A percentile compares a stretch with the other conserved stretches of the same genome.
Conservation (phyloP, 2,113 vertebrate species). For the Girardinichthys multiradiatus region DNA sequence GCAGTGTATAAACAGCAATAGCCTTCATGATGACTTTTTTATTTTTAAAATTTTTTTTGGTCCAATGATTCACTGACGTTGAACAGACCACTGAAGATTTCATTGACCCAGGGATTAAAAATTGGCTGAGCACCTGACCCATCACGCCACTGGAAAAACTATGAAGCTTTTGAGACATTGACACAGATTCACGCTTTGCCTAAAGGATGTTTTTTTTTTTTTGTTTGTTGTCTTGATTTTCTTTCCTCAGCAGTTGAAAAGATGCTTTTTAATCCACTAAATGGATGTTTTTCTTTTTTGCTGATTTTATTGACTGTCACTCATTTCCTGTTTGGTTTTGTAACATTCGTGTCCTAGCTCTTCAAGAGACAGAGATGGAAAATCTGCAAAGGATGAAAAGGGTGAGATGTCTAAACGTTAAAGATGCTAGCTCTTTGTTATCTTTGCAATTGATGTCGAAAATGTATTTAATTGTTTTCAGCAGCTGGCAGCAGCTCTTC, state of each 20-base stretch:
- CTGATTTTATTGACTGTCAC: slow-evolving; percentile 38
- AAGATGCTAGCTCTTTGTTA: not conserved
- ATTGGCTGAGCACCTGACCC: slow-evolving; percentile 96
- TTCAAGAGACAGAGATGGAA: slow-evolving; percentile 96
- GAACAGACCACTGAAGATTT: slow-evolving; percentile 96
- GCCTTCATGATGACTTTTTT: slow-evolving; percentile 90
- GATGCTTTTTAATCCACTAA: slow-evolving; percentile 33
- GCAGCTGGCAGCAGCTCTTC: slow-evolving; percentile 83
- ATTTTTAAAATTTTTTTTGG: slow-evolving; percentile 77
- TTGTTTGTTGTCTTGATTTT: slow-evolving; percentile 63
- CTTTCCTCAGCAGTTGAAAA: slow-evolving; percentile 19
- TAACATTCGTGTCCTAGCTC: slow-evolving; percentile 91
- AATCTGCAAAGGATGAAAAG: slow-evolving; percentile 94
- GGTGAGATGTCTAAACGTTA: slow-evolving; percentile 79
- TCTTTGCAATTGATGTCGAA: not conserved
- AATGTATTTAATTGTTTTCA: slow-evolving; percentile 59
- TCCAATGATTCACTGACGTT: slow-evolving; percentile 92
- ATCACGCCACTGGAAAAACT: slow-evolving; percentile 93
- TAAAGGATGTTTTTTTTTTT: slow-evolving; percentile 80
- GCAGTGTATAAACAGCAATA: slow-evolving; percentile 88
- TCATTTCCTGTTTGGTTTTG: slow-evolving; percentile 85
- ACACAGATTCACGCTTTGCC: slow-evolving; percentile 85
- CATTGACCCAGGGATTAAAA: slow-evolving; percentile 95
- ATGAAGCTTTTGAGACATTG: slow-evolving; percentile 92
- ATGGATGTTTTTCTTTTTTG: slow-evolving; percentile 47